Evolutionary conservation across 2,888 invertebrate species (phyloP).

Genomic region (Orthosia gothica): DNA sequence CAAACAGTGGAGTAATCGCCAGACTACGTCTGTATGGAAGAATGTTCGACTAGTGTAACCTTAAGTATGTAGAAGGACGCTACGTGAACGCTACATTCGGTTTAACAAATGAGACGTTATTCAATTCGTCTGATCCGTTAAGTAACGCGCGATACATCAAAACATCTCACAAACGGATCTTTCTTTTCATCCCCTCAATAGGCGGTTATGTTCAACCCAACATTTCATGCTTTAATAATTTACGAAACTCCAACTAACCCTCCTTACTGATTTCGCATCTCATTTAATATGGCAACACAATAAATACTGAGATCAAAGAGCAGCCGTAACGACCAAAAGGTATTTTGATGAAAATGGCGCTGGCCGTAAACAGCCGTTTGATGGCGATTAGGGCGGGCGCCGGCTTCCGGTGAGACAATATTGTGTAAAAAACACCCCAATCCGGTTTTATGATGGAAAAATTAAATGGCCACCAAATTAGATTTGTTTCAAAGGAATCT

Average conservation of each 20-base stretch:
- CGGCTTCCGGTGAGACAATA: conserved; percentile 67
- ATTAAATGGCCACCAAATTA: conserved; percentile 73
- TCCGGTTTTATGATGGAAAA: conserved; percentile 69
- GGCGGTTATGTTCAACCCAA: conserved; percentile 12
- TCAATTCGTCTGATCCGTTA: conserved; percentile 45
- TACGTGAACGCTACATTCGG: conserved; percentile 18
- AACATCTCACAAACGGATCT: conserved; percentile 32
- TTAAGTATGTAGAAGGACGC: neutral
- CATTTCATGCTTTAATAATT: conserved; percentile 38
- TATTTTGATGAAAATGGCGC: conserved; percentile 60
- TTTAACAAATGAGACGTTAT: conserved; percentile 47
- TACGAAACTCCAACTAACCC: conserved; percentile 10
- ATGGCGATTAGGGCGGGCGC: conserved; percentile 54
- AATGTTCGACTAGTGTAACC: neutral
- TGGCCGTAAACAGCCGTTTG: conserved; percentile 56
- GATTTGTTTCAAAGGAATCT: conserved; percentile 69
- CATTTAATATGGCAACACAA: conserved; percentile 59
- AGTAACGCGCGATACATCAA: conserved; percentile 33
- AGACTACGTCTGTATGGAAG: no score
- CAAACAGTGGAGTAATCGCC: no score
- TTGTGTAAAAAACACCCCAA: conserved; percentile 66
- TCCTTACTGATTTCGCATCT: conserved; percentile 36
- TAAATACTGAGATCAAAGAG: conserved; percentile 60
- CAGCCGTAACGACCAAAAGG: conserved; percentile 40
- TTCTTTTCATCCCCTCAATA: conserved; percentile 23